Evolutionary conservation across 2,113 vertebrate genomes (phyloP).

Genomic region (Anguilla rostrata): DNA sequence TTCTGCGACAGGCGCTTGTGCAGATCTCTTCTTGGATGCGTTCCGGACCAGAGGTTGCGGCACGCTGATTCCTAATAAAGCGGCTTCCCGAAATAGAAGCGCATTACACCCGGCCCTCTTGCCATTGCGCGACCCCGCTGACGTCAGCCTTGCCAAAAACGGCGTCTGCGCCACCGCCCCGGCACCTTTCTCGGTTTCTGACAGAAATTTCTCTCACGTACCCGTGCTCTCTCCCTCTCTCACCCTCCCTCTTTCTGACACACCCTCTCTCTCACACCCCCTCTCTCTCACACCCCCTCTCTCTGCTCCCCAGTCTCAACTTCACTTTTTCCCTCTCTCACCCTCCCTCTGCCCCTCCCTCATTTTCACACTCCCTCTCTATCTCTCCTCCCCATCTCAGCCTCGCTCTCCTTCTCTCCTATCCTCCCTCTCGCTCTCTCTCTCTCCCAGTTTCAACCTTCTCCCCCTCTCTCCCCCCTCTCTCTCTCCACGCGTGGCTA

Average conservation of each 20-base stretch:
- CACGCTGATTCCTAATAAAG: not conserved
- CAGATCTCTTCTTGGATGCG: not conserved
- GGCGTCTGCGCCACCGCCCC: not conserved
- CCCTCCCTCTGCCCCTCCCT: not conserved
- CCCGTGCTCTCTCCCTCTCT: not conserved
- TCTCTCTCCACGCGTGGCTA: not conserved
- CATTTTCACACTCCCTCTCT: not conserved
- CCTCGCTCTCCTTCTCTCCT: too few relatives aligned
- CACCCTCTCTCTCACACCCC: not conserved
- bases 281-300: not conserved
- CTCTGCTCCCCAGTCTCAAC: not conserved
- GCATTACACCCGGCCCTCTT: not conserved
- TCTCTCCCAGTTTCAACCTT: too few relatives aligned
- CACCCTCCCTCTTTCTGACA: too few relatives aligned
- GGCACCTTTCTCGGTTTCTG: not conserved
- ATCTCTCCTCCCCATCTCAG: not conserved
- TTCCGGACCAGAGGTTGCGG: not conserved
- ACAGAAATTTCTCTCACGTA: not conserved
- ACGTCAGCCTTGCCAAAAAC: not conserved
- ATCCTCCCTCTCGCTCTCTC: too few relatives aligned
- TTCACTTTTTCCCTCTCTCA: too few relatives aligned
- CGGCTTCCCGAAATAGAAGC: conserved; percentile 21
- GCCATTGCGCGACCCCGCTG: not conserved
- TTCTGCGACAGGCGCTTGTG: not conserved
- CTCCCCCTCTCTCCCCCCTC: not conserved